Evolutionary conservation across 2,797 vertebrate genomes (phyloP).

Genomic region (Diplodus sargus): DNA sequence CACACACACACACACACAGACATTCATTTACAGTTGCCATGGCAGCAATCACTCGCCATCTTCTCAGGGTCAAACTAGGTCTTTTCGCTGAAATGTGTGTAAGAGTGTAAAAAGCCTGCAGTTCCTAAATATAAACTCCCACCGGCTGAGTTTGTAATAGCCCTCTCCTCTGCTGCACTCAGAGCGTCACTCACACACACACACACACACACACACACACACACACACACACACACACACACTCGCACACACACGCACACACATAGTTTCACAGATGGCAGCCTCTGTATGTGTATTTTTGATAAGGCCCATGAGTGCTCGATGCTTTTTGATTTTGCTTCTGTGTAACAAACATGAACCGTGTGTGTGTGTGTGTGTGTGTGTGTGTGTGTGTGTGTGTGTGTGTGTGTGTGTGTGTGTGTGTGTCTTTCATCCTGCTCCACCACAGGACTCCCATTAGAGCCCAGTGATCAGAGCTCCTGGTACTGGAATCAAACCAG

Average conservation of each 20-base stretch:
- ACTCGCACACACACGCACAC: conserved; percentile 1
- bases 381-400: conserved; percentile 22
- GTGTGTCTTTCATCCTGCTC: conserved; percentile 1
- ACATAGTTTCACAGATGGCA: conserved; percentile 17
- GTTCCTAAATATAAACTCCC: conserved; percentile 42
- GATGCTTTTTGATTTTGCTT: conserved; percentile 14
- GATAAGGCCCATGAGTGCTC: neutral
- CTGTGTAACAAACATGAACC: neutral
- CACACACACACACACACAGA: too few relatives aligned
- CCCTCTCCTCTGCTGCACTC: conserved; percentile 7
- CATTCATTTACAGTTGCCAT: conserved; percentile 12
- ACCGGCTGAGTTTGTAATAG: conserved; percentile 26
- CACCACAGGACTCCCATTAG: conserved; percentile 9
- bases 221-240: neutral
- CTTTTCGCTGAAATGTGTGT: neutral
- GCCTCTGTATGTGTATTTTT: conserved; percentile 6
- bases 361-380: neutral
- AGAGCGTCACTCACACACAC: neutral
- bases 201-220: conserved; percentile 11
- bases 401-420: conserved; percentile 4
- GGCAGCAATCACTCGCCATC: conserved; percentile 23
- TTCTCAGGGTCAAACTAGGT: conserved; percentile 25
- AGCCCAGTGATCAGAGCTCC: neutral
- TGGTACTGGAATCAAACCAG: conserved; percentile 14
- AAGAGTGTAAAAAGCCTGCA: conserved; percentile 19